Conservation (phyloP, 2,888 invertebrate genomes). For the Diloba caeruleocephala region DNA sequence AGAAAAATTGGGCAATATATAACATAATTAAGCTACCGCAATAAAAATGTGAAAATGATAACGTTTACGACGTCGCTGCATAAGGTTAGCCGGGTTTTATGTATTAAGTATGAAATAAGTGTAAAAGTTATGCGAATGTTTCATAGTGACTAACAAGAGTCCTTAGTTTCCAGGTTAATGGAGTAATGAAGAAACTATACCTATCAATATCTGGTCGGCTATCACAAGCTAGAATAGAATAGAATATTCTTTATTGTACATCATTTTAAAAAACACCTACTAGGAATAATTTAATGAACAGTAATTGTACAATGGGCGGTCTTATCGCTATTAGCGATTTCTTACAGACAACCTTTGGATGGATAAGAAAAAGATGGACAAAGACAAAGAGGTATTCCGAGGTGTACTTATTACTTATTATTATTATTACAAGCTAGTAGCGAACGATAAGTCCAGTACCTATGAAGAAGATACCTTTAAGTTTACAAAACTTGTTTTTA, state of each 20-base stretch:
- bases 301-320: too few species aligned
- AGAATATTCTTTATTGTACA: conserved; percentile 7
- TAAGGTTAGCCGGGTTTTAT: conserved; percentile 19
- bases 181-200: conserved; percentile 22
- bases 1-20: conserved; percentile 50
- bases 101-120: conserved; percentile 22
- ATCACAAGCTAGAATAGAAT: conserved; percentile 8
- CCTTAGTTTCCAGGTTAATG: conserved; percentile 1
- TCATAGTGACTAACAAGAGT: conserved; percentile 17
- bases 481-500: too few species aligned
- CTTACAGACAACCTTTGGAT: too few species aligned
- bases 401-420: too few species aligned
- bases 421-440: too few species aligned
- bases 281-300: too few species aligned
- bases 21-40: conserved; percentile 38
- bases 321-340: too few species aligned
- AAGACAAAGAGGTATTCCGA: too few species aligned
- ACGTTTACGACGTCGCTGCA: conserved; percentile 44
- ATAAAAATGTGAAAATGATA: conserved; percentile 43
- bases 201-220: conserved; percentile 23
- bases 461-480: too few species aligned
- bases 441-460: too few species aligned
- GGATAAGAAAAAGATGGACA: too few species aligned
- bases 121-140: conserved; percentile 25
- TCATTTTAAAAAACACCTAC: not conserved